Conservation (phyloP, 1,140 invertebrate species). For the Drosophila azteca region DNA sequence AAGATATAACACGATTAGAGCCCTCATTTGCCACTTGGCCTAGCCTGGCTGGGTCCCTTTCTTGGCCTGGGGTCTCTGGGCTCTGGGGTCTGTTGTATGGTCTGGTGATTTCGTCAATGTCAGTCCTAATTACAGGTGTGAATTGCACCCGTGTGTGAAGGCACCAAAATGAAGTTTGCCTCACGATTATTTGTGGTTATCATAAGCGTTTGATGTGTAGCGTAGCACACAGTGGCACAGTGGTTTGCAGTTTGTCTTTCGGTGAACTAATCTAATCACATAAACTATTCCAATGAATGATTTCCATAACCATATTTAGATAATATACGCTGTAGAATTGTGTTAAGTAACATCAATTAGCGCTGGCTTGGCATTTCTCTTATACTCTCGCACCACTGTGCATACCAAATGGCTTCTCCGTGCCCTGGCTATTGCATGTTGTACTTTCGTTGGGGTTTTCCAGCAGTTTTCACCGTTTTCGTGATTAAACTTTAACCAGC, state of each 20-base stretch:
- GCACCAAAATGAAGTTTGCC: constrained; percentile 10
- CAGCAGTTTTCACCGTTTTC: constrained; percentile 15
- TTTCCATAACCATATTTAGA: too few species aligned
- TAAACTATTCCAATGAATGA: too few species aligned
- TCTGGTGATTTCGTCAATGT: constrained; percentile 32
- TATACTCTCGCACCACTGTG: background rate
- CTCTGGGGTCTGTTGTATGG: too few species aligned
- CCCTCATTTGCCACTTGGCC: background rate
- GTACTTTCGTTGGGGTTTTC: constrained; percentile 24
- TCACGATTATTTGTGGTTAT: constrained; percentile 38
- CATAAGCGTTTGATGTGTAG: constrained; percentile 11
- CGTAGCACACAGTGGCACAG: constrained; percentile 9
- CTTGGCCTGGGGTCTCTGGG: background rate
- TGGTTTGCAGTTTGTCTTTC: background rate
- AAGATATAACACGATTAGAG: constrained; percentile 10
- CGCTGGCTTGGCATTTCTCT: background rate
- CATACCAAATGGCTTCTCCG: constrained; percentile 14
- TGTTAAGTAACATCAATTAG: too few species aligned
- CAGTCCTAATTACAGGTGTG: constrained; percentile 49
- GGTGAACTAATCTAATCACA: too few species aligned
- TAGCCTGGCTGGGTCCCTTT: constrained; percentile 6
- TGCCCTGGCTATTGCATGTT: constrained; percentile 10
- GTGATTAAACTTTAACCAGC: constrained; percentile 24
- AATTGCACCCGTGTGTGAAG: constrained; percentile 36
- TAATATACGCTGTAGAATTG: too few species aligned